A percentile compares a stretch with the other conserved stretches of the same genome.
phyloP scores from a whole-genome alignment of 1,140 invertebrate genomes.

The Danaus plexippus region DNA sequence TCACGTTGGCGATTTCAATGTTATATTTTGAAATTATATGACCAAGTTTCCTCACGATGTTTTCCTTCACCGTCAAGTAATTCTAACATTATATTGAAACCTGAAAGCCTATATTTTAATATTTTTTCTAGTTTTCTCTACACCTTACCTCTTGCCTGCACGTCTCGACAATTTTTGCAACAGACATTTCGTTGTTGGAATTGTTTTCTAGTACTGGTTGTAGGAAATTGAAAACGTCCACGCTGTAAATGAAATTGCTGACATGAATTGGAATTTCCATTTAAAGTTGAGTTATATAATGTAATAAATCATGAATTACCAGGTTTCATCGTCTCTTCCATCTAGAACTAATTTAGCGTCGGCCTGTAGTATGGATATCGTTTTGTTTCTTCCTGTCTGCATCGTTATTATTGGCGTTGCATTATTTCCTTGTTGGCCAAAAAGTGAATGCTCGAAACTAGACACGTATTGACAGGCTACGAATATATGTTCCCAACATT shows the following conservation, averaged over 20 bases:
- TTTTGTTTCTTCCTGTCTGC: constrained; percentile 68
- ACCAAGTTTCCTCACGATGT: too few relatives aligned
- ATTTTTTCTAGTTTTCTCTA: too few relatives aligned
- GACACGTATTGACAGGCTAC: constrained; percentile 91
- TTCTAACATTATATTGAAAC: too few relatives aligned
- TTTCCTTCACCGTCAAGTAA: too few relatives aligned
- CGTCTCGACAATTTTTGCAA: constrained; percentile 66
- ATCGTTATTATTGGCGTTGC: constrained; percentile 63
- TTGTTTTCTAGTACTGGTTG: constrained; percentile 79
- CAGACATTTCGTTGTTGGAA: constrained; percentile 71
- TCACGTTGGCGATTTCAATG: too few relatives aligned
- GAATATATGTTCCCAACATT: constrained; percentile 95
- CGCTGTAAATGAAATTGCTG: constrained; percentile 66
- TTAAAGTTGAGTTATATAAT: neutral
- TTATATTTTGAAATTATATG: too few relatives aligned
- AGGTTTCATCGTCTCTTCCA: constrained; percentile 82
- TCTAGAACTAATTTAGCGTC: constrained; percentile 56
- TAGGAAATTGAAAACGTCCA: constrained; percentile 87
- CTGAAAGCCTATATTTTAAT: too few relatives aligned
- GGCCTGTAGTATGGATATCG: constrained; percentile 71
- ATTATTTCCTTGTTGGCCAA: constrained; percentile 75
- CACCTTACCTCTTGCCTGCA: constrained; percentile 64
- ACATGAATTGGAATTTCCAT: neutral
- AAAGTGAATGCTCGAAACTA: constrained; percentile 90
- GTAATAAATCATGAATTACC: constrained; percentile 51